Percentiles rank a stretch among this genome's conserved stretches.
These are phyloP conservation scores for Crematogaster levior DNA, from an alignment of 2,888 invertebrate species.

Conservation along the genomic window DNA sequence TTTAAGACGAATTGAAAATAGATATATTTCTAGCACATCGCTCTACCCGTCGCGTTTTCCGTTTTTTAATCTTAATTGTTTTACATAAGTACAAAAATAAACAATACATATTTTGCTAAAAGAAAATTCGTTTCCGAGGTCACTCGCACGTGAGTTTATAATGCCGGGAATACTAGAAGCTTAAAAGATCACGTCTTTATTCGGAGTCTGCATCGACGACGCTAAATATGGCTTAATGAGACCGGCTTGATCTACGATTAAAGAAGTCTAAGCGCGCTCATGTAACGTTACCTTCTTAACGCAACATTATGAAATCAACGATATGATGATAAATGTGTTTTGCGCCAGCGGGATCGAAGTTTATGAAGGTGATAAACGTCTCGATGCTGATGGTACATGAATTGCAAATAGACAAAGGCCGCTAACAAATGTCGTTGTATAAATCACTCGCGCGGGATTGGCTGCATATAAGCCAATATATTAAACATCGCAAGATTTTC, in stretches of 20 bases:
- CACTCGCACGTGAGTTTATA: not conserved
- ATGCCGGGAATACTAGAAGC: constrained; percentile 3
- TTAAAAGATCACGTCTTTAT: constrained; percentile 37
- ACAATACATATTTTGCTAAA: constrained; percentile 4
- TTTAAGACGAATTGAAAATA: not conserved
- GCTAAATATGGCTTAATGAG: constrained; percentile 64
- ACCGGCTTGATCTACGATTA: constrained; percentile 64
- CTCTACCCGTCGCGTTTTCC: not conserved
- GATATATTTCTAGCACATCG: not conserved
- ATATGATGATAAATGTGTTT: constrained; percentile 76
- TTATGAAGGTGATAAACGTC: constrained; percentile 80
- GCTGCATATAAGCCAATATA: not conserved
- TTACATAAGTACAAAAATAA: not conserved
- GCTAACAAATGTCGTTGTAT: constrained; percentile 69
- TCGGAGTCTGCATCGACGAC: constrained; percentile 34
- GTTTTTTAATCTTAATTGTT: not conserved
- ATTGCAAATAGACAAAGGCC: constrained; percentile 77
- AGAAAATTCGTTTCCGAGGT: not conserved
- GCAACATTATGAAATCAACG: constrained; percentile 75
- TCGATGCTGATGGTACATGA: constrained; percentile 73
- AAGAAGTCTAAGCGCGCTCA: constrained; percentile 43
- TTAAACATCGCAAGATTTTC: constrained; percentile 8
- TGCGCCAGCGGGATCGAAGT: constrained; percentile 65
- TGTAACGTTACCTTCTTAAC: constrained; percentile 56
- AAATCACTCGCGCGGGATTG: constrained; percentile 61